Base-by-base conservation (phyloP, 92 coral and sea anemone species). In the Pocillopora meandrina region DNA sequence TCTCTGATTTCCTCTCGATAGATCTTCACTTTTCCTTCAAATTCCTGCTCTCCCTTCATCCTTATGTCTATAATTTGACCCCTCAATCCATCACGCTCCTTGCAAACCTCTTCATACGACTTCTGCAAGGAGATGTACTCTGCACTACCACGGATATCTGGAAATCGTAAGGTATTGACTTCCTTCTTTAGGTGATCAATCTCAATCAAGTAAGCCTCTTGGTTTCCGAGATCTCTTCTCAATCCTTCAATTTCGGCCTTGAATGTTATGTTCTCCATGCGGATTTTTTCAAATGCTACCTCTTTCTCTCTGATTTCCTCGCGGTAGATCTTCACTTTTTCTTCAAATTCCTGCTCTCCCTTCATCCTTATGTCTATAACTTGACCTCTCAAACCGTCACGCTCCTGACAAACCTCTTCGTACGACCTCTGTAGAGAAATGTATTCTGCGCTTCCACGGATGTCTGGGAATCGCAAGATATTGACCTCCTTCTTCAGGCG, bases 61-160 rank as follows among this genome's bases (percentile, higher is more conserved):
- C 67, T 81, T 7, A 74, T 47, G 10, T 87, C 90, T 18, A 72
- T 52, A 3, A 87, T 56, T 31, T 87, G 86, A 14, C 81, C 65
- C 14, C 90, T 83, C 71, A 87, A 47, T n/a, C 66, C 33, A 21
- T 87, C 90, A 23, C 90, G 59, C 18, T 87, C 90, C 3, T 56
- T 64, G 71, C 57, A 74, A 10, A 84, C 81, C 14, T 81, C 90
- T 64, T 76, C 81, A n/a, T 76, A 76, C 13, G 81, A 9, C 17
- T 56, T 20, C 70, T 76, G 81, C 1, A 76, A 1, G 58, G 81
- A 76, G 14, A 77, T 18, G 10, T 13, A 77, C 81, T 77, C 70
- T 0, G 71, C 70, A 15, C 81, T 77, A 1, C 70, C 58, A 17
- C 81, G 81, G 58, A 76, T 76, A 11, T 76, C 81, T 0, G 81